Evolutionary conservation across 2,888 invertebrate species (phyloP).

Genomic region (Saturnia japonica): DNA sequence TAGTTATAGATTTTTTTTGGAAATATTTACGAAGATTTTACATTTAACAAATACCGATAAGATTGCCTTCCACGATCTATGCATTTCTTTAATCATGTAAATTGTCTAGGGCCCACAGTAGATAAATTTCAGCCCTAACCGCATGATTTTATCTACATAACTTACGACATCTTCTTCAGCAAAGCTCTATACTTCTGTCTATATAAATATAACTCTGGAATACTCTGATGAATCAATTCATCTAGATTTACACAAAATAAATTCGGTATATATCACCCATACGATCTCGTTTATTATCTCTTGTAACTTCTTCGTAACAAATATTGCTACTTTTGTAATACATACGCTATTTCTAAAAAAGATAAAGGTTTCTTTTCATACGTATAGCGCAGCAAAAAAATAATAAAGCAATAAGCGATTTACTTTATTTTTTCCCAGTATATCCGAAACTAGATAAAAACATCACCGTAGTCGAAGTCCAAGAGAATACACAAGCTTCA

Average conservation of each 20-base stretch:
- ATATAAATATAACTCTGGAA: background rate
- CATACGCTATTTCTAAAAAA: too few species aligned
- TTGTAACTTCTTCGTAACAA: background rate
- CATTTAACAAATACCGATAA: too few species aligned
- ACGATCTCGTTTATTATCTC: background rate
- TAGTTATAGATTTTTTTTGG: background rate
- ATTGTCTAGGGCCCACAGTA: background rate
- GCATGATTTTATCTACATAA: too few species aligned
- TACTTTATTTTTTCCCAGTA: background rate
- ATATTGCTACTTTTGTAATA: background rate
- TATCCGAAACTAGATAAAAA: slow-evolving; percentile 6
- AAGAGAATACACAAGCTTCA: background rate
- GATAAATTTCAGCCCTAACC: too few species aligned
- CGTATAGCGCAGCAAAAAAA: background rate
- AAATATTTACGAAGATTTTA: background rate
- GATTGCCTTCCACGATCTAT: too few species aligned
- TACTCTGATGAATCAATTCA: background rate
- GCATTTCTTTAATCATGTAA: background rate
- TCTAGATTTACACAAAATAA: background rate
- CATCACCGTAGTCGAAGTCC: background rate
- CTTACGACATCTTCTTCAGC: too few species aligned
- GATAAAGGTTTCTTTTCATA: background rate
- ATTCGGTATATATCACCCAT: too few species aligned
- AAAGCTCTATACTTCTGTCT: background rate
- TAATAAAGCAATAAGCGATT: background rate